Evolutionary conservation across 2,797 vertebrate species (phyloP).

Genomic region (Rhynchonycteris naso): DNA sequence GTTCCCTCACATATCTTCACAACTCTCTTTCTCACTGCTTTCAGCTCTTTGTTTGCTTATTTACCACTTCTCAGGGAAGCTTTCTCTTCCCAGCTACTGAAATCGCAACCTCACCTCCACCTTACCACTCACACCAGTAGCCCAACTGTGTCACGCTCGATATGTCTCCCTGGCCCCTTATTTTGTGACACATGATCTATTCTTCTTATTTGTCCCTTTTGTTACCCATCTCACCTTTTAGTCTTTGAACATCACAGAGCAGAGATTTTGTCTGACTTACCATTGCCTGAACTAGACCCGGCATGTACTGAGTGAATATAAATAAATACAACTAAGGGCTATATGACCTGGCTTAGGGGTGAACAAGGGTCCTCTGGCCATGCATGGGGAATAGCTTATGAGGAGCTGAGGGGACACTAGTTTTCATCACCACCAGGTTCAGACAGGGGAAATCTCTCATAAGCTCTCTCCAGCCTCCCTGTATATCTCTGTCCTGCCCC

Average conservation of each 20-base stretch:
- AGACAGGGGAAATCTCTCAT: rapidly evolving
- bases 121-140: rapidly evolving
- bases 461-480: neutral
- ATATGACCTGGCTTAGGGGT: neutral
- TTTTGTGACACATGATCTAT: neutral
- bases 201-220: neutral
- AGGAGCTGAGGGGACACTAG: neutral
- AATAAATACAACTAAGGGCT: neutral
- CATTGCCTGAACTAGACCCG: neutral
- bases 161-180: neutral
- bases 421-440: too few species aligned
- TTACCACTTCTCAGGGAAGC: neutral
- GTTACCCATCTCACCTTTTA: neutral
- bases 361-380: neutral
- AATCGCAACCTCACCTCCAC: neutral
- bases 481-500: neutral
- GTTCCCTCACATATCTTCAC: neutral
- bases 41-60: neutral
- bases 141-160: neutral
- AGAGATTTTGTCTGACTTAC: neutral
- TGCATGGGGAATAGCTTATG: neutral
- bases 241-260: neutral
- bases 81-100: neutral
- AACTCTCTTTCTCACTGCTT: neutral
- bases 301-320: neutral